phyloP scores from a whole-genome alignment of 2,113 vertebrate genomes.

The Hippocampus guttulatus region DNA sequence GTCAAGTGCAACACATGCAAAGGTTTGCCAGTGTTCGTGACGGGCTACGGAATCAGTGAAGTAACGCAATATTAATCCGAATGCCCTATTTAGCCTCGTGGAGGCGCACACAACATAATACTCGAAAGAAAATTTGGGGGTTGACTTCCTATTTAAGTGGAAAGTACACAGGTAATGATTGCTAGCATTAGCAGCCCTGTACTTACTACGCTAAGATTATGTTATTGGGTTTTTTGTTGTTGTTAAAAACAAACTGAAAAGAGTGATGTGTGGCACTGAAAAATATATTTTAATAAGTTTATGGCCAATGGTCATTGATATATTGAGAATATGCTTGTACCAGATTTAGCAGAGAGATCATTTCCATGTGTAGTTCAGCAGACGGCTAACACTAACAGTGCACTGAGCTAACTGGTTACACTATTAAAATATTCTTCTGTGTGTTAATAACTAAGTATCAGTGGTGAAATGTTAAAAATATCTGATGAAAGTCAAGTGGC shows the following conservation, averaged over 20 bases:
- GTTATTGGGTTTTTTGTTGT: background rate
- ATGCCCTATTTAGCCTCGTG: too few species aligned
- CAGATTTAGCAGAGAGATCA: too few species aligned
- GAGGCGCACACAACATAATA: too few species aligned
- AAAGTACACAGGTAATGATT: background rate
- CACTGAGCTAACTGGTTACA: background rate
- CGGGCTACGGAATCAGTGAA: too few species aligned
- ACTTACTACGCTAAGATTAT: background rate
- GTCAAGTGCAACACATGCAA: background rate
- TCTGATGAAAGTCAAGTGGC: background rate
- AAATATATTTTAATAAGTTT: too few species aligned
- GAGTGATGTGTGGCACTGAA: background rate
- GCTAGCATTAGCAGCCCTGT: background rate
- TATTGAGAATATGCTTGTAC: too few species aligned
- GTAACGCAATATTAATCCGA: too few species aligned
- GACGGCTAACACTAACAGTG: too few species aligned
- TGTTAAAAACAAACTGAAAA: background rate
- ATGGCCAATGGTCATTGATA: too few species aligned
- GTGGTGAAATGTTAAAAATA: background rate
- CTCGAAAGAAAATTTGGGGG: too few species aligned
- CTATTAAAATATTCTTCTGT: background rate
- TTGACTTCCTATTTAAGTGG: background rate
- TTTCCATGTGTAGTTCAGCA: too few species aligned
- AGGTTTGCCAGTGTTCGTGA: too few species aligned
- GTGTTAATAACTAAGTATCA: background rate